phyloP scores from a whole-genome alignment of 1,140 invertebrate genomes.

The Musca vetustissima region DNA sequence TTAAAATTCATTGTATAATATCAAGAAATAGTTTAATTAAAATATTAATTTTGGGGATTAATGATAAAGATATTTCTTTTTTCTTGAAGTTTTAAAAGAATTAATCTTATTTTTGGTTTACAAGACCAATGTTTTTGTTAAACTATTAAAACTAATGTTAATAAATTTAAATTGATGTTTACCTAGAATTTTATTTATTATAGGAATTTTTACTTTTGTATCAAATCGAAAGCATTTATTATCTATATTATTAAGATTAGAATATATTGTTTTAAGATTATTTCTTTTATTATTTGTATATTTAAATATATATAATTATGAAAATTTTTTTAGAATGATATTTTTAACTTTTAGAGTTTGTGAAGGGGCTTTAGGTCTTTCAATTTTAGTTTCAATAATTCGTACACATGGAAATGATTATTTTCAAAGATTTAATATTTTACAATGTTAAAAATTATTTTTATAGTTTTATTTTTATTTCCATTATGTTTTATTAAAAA shows the following conservation, averaged over 20 bases:
- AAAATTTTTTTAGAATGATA: conserved; percentile 61
- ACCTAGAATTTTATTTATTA: conserved; percentile 55
- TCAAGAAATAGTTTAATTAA: conserved; percentile 60
- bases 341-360: conserved; percentile 63
- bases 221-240: conserved; percentile 60
- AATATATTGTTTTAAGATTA: conserved; percentile 61
- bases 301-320: conserved; percentile 56
- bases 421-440: conserved; percentile 60
- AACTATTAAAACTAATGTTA: conserved; percentile 62
- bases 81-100: conserved; percentile 60
- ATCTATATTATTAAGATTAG: conserved; percentile 58
- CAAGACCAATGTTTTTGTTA: conserved; percentile 64
- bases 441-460: conserved; percentile 60
- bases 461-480: conserved; percentile 55
- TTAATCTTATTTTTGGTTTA: conserved; percentile 60
- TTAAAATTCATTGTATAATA: conserved; percentile 54
- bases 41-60: conserved; percentile 66
- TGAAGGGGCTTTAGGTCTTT: conserved; percentile 62
- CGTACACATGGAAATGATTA: conserved; percentile 61
- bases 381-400: conserved; percentile 62
- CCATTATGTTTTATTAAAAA: conserved; percentile 52
- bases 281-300: conserved; percentile 58
- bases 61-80: conserved; percentile 59
- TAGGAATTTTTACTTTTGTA: conserved; percentile 56
- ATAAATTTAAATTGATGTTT: conserved; percentile 50